A percentile compares a stretch with the other conserved stretches of the same genome.
Conservation (phyloP, 2,888 invertebrate genomes). For the Diarsia mendica region DNA sequence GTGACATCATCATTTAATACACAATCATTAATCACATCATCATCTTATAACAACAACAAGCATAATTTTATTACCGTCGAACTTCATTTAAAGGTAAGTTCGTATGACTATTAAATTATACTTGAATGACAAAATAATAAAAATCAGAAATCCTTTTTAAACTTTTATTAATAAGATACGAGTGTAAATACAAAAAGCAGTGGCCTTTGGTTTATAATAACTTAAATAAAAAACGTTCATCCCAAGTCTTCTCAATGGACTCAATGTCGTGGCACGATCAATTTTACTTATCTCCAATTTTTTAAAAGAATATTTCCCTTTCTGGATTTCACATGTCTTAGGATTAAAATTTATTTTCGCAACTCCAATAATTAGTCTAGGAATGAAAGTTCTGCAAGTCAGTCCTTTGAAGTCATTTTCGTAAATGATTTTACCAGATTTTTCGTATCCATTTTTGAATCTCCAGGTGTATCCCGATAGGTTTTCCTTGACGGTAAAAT, state of each 20-base stretch:
- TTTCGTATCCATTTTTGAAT: conserved; percentile 32
- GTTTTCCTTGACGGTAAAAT: conserved; percentile 18
- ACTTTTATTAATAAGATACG: conserved; percentile 20
- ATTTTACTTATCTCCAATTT: conserved; percentile 34
- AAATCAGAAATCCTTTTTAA: neutral
- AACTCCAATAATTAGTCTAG: conserved; percentile 20
- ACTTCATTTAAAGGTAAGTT: too few species aligned
- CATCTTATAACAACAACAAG: too few species aligned
- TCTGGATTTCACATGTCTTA: conserved; percentile 37
- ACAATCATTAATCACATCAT: too few species aligned
- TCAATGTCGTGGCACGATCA: conserved; percentile 28
- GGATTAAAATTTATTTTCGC: conserved; percentile 35
- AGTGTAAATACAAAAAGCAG: conserved; percentile 22
- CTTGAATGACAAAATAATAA: neutral
- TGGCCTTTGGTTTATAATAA: conserved; percentile 25
- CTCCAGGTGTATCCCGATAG: conserved; percentile 27
- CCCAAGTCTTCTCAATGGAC: conserved; percentile 13
- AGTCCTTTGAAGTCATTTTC: conserved; percentile 28
- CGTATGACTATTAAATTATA: neutral
- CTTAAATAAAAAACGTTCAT: conserved; percentile 30
- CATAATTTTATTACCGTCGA: too few species aligned
- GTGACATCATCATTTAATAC: too few species aligned
- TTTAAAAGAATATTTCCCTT: conserved; percentile 32
- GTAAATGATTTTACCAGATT: conserved; percentile 3
- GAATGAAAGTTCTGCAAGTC: conserved; percentile 37